Conservation (phyloP, 2,113 vertebrate species). For the Spilogale gracilis region DNA sequence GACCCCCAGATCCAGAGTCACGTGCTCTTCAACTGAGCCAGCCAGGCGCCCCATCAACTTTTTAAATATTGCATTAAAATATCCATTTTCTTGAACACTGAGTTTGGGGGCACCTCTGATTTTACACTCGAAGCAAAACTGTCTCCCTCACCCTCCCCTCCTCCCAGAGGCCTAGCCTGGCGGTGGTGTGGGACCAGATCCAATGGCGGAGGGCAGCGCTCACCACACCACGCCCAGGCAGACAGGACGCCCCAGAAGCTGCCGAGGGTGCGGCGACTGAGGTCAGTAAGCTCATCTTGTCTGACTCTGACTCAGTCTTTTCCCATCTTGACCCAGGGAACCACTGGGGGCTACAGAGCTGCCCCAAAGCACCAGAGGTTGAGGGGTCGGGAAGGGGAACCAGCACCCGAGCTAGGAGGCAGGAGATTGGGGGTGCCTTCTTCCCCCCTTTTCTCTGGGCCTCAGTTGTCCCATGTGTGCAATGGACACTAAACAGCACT, state of each 20-base stretch:
- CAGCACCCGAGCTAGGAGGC: not conserved
- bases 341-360: not conserved
- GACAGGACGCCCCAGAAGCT: not conserved
- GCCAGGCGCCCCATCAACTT: not conserved
- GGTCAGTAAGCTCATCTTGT: not conserved
- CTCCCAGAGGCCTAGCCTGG: too few species aligned
- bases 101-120: not conserved
- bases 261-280: not conserved
- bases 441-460: not conserved
- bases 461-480: not conserved
- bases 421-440: not conserved
- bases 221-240: not conserved
- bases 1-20: not conserved
- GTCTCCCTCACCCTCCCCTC: not conserved
- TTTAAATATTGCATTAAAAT: not conserved
- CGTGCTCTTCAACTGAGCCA: not conserved
- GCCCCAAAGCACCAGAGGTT: not conserved
- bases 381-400: too few species aligned
- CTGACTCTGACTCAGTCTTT: not conserved
- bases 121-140: not conserved
- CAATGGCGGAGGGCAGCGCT: accelerated
- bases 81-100: not conserved
- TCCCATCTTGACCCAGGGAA: not conserved
- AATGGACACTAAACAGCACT: not conserved
- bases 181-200: too few species aligned